phyloP scores from a whole-genome alignment of 2,888 invertebrate genomes.

The Tromatobia lineatoria region DNA sequence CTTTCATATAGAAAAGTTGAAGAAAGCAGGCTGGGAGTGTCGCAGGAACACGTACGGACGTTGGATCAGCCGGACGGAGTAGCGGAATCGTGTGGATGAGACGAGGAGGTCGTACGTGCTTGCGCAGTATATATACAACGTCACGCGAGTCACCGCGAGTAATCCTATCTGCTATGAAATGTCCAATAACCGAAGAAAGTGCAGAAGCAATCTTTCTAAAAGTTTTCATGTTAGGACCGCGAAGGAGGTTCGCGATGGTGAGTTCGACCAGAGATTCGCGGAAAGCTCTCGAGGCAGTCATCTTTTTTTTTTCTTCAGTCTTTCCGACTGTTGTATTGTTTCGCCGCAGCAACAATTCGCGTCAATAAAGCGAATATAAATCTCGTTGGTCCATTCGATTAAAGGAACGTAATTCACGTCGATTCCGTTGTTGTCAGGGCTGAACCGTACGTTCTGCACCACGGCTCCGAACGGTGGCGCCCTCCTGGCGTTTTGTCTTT shows the following conservation, averaged over 20 bases:
- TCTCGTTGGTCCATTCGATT: constrained; percentile 82
- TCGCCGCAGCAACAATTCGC: constrained; percentile 71
- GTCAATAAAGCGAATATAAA: constrained; percentile 83
- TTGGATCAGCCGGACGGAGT: neutral
- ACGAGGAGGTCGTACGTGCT: constrained; percentile 49
- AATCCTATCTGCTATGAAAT: constrained; percentile 56
- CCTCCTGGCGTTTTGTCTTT: constrained; percentile 24
- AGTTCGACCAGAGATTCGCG: constrained; percentile 3
- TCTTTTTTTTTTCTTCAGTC: constrained; percentile 9
- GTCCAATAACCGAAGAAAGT: constrained; percentile 73
- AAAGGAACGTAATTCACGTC: constrained; percentile 76
- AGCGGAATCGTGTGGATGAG: constrained; percentile 32
- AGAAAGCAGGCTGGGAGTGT: neutral
- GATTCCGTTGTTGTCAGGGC: neutral
- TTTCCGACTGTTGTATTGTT: constrained; percentile 19
- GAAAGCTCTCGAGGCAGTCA: neutral
- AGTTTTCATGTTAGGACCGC: constrained; percentile 70
- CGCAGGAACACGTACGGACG: constrained; percentile 7
- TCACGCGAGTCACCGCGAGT: constrained; percentile 50
- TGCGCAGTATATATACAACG: constrained; percentile 14
- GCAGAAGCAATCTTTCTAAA: constrained; percentile 78
- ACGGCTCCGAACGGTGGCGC: neutral
- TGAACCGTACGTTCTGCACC: neutral
- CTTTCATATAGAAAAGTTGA: neutral
- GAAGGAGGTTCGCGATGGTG: constrained; percentile 22